Evolutionary conservation across 1,140 invertebrate species (phyloP).

Genomic region (Drosophila pectinifera): DNA sequence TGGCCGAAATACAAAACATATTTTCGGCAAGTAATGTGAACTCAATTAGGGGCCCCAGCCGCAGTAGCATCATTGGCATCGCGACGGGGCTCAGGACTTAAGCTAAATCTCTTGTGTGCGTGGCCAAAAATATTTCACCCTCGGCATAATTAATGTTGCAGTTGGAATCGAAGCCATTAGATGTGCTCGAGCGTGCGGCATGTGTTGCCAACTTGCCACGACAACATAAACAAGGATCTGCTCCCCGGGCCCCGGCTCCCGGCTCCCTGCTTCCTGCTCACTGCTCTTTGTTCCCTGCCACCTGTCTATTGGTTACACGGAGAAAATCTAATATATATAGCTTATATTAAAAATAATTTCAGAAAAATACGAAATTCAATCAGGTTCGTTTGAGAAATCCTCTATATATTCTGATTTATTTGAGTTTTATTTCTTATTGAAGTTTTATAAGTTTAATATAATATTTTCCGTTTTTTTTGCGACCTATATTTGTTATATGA

Average conservation of each 20-base stretch:
- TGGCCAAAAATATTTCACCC: conserved; percentile 29
- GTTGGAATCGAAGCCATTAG: conserved; percentile 41
- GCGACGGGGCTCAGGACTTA: conserved; percentile 11
- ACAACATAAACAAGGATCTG: conserved; percentile 31
- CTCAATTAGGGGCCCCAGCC: conserved; percentile 64
- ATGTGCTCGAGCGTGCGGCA: conserved; percentile 41
- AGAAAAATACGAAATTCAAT: too few species aligned
- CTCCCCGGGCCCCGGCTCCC: too few species aligned
- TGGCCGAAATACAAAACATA: conserved; percentile 51
- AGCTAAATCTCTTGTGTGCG: conserved; percentile 40
- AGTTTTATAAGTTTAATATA: neutral
- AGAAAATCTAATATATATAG: neutral
- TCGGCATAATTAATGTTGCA: conserved; percentile 39
- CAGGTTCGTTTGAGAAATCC: too few species aligned
- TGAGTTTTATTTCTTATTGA: neutral
- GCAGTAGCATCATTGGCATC: conserved; percentile 16
- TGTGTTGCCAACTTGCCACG: conserved; percentile 45
- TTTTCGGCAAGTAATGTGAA: conserved; percentile 80
- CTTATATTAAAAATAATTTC: neutral
- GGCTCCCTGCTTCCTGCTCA: neutral
- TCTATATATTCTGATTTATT: too few species aligned
- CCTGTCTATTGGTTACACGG: conserved; percentile 19
- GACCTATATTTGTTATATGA: too few species aligned
- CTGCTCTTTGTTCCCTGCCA: conserved; percentile 12
- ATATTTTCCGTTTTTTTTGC: too few species aligned